These are phyloP conservation scores for Spisula solida DNA, from an alignment of 2,888 invertebrate genomes.

Conservation along the genomic window DNA sequence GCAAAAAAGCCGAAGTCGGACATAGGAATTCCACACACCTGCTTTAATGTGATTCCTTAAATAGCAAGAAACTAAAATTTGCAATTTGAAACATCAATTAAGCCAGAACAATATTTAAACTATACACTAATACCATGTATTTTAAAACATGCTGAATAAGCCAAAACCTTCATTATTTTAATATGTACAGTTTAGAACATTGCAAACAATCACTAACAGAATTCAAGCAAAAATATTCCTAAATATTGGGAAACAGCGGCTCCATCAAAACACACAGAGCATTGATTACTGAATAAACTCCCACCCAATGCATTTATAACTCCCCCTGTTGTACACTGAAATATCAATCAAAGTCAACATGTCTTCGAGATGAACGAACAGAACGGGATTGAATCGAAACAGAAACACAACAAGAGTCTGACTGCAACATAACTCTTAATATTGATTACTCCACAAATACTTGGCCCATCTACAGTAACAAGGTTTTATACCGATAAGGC, in stretches of 20 bases:
- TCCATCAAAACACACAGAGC: not conserved
- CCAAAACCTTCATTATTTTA: not conserved
- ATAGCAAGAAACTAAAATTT: too few species aligned
- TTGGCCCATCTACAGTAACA: constrained; percentile 10
- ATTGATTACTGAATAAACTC: constrained; percentile 9
- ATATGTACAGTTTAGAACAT: not conserved
- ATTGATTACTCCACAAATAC: constrained; percentile 13
- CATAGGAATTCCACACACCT: too few species aligned
- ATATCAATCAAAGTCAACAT: constrained; percentile 25
- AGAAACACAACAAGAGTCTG: not conserved
- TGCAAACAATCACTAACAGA: not conserved
- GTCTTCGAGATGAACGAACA: not conserved
- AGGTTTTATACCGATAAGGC: not conserved
- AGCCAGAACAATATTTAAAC: too few species aligned
- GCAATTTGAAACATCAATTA: too few species aligned
- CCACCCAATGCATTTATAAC: not conserved
- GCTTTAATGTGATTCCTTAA: too few species aligned
- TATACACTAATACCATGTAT: too few species aligned
- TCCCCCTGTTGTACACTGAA: not conserved
- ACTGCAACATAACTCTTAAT: constrained; percentile 12
- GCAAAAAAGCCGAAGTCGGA: too few species aligned
- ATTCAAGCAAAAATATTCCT: not conserved
- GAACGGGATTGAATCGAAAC: constrained; percentile 5
- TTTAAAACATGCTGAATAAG: too few species aligned
- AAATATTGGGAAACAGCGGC: not conserved